Evolutionary conservation across 1,140 invertebrate species (phyloP).

Genomic region (Drosophila trapezifrons): DNA sequence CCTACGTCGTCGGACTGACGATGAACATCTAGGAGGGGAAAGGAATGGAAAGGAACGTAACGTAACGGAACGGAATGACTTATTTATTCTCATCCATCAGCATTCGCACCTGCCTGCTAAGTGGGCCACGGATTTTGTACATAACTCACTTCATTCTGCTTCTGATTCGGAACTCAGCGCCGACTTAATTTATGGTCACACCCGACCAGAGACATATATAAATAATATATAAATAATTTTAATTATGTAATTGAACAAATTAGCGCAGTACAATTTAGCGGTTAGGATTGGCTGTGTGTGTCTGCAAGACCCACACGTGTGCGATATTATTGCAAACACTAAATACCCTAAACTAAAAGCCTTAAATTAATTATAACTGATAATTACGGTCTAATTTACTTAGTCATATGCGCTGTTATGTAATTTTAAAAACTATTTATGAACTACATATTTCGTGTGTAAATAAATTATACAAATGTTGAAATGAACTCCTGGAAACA

Average conservation of each 20-base stretch:
- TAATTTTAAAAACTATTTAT: conserved; percentile 82
- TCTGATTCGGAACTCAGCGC: conserved; percentile 17
- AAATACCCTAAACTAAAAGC: conserved; percentile 23
- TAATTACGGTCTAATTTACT: conserved; percentile 68
- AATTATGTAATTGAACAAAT: conserved; percentile 41
- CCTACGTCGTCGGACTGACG: conserved; percentile 85
- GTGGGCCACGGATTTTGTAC: conserved; percentile 50
- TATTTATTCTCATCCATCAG: conserved; percentile 45
- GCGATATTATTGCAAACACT: conserved; percentile 33
- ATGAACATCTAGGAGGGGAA: conserved; percentile 60
- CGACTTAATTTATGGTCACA: conserved; percentile 42
- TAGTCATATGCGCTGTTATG: conserved; percentile 83
- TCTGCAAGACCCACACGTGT: conserved; percentile 49
- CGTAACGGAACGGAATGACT: conserved; percentile 3
- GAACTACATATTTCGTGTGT: conserved; percentile 71
- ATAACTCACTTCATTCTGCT: conserved; percentile 57
- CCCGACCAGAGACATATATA: too few relatives aligned
- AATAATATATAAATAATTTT: conserved; percentile 11
- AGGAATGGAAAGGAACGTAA: background rate
- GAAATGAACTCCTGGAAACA: conserved; percentile 14
- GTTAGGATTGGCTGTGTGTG: conserved; percentile 40
- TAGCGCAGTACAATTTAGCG: conserved; percentile 64
- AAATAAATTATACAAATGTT: conserved; percentile 82
- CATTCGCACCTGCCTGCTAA: conserved; percentile 47
- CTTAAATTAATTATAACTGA: conserved; percentile 57